Evolutionary conservation across 2,888 invertebrate genomes (phyloP).

Genomic region (Rhyacophila evoluta): DNA sequence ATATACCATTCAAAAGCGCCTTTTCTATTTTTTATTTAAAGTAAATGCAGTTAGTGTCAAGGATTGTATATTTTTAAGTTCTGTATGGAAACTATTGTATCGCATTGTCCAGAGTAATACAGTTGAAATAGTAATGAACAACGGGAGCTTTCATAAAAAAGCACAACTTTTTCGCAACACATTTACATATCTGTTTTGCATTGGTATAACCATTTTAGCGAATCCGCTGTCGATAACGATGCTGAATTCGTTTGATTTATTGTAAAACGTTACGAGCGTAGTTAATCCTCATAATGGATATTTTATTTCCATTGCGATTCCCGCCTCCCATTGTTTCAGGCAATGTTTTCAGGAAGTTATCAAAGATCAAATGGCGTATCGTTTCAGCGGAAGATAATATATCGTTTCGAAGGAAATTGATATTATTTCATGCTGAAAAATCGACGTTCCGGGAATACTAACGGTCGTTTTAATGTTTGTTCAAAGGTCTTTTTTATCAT

Average conservation of each 20-base stretch:
- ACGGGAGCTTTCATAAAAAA: background rate
- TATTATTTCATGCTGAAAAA: slow-evolving; percentile 17
- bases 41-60: too few relatives aligned
- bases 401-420: background rate
- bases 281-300: slow-evolving; percentile 10
- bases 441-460: background rate
- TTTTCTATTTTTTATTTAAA: too few relatives aligned
- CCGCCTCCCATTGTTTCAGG: slow-evolving; percentile 5
- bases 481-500: background rate
- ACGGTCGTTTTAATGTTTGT: background rate
- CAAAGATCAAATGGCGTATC: slow-evolving; percentile 5
- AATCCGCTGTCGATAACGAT: slow-evolving; percentile 22
- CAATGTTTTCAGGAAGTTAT: slow-evolving; percentile 15
- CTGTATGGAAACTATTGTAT: too few relatives aligned
- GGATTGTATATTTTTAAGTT: too few relatives aligned
- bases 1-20: too few relatives aligned
- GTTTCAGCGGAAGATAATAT: slow-evolving; percentile 1
- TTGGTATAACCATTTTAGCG: background rate
- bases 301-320: slow-evolving; percentile 10
- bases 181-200: slow-evolving; percentile 17
- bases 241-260: slow-evolving; percentile 7
- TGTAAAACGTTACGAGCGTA: slow-evolving; percentile 3
- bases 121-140: background rate
- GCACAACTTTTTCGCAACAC: background rate
- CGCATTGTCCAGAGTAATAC: too few relatives aligned